Base-by-base conservation (phyloP, 2,888 invertebrate genomes). In the Eucriotettix oculatus region DNA sequence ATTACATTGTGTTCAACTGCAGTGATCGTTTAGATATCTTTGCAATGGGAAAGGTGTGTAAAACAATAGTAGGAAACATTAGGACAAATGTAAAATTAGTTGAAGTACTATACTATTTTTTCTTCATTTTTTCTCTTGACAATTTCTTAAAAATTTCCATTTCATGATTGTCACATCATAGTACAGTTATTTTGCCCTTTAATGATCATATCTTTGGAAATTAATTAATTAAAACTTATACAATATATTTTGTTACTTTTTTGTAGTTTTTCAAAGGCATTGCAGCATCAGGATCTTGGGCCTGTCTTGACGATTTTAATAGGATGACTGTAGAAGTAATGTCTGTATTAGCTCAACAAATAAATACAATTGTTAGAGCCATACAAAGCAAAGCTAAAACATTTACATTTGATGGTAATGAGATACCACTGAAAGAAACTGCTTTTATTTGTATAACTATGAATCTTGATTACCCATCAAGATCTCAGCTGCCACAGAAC, bases 301-400 rank as follows among this genome's bases (percentile, higher is more conserved):
- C 84, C 0, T 91, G 91, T 73, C 90, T 92, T 71, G 90, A 91
- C 69, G 90, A 91, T 71, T 90, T 91, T 71, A 90, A 91, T 72
- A 76, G 90, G 63, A 90, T 90, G 68, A 88, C 89, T 68, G 78
- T 89, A 52, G 89, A 90, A 75, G 90, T 91, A 53, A 74, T 91
- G 64, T 90, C 90, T 48, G 90, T 91, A 0, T 86, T 91, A 59
- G 90, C 90, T 1, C 90, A 91, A 71, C 90, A 90, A 76, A 90
- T 91, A 67, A 74, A 89, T 59, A 86, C 84, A 67, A 89, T 91
- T 65, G 77, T 87, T 52, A 80, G 86, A 72, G 90, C 90, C 1
- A 83, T 90, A 2, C 79, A 86, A 64, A 82, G 75, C 56, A 73
- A 85, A 54, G 64, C 79, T 40, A 79, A 82, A 64, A 81, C 74